These are phyloP conservation scores for Scatophagus argus DNA, from an alignment of 2,113 vertebrate species.

Conservation along the genomic window DNA sequence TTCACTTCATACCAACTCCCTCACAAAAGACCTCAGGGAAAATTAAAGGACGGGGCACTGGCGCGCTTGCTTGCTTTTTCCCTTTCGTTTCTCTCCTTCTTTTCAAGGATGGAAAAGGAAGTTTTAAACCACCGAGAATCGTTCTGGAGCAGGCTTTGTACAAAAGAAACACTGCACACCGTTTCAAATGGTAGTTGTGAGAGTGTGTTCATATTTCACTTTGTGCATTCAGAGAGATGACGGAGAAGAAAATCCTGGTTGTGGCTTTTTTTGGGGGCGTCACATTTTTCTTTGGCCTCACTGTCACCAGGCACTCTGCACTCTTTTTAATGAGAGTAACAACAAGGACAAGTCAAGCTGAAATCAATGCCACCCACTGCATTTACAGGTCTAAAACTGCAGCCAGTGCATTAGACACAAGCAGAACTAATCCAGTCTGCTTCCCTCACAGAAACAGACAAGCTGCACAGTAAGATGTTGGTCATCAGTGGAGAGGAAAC, in stretches of 20 bases:
- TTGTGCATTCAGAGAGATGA: conserved; percentile 60
- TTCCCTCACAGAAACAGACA: conserved; percentile 17
- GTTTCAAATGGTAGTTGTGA: conserved; percentile 26
- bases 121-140: conserved; percentile 64
- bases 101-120: conserved; percentile 66
- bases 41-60: conserved; percentile 80
- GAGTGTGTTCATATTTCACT: conserved; percentile 38
- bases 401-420: conserved; percentile 48
- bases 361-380: conserved; percentile 61
- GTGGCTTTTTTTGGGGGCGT: conserved; percentile 31
- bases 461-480: neutral
- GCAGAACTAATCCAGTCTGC: conserved; percentile 51
- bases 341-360: conserved; percentile 51
- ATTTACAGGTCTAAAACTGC: conserved; percentile 54
- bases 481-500: neutral
- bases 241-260: conserved; percentile 39
- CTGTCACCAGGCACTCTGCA: conserved; percentile 29
- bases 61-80: conserved; percentile 70
- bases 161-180: conserved; percentile 49
- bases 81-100: conserved; percentile 56
- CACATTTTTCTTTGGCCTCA: conserved; percentile 18
- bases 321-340: conserved; percentile 52
- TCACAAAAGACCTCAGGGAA: conserved; percentile 69
- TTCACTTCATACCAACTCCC: conserved; percentile 73
- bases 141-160: conserved; percentile 45